Conservation (phyloP, 2,888 invertebrate genomes). For the Iselma pallidipennis region DNA sequence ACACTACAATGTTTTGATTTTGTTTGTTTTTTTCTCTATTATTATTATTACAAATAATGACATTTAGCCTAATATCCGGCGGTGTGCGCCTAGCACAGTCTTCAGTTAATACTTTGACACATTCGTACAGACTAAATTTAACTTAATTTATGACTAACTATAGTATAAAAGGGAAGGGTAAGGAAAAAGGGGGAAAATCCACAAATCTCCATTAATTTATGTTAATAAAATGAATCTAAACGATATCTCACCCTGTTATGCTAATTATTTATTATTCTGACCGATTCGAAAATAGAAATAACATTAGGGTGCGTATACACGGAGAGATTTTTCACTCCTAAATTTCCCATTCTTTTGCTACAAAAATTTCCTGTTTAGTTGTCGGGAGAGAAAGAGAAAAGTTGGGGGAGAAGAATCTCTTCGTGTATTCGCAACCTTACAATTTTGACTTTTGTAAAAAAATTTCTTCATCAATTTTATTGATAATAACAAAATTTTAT, state of each 20-base stretch:
- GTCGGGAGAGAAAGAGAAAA: too few relatives aligned
- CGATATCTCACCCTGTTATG: conserved; percentile 11
- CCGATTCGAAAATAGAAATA: neutral
- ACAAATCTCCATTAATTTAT: neutral
- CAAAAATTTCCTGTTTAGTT: too few relatives aligned
- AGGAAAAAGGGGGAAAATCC: neutral
- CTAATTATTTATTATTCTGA: neutral
- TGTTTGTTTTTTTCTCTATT: conserved; percentile 42
- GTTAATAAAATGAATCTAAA: neutral
- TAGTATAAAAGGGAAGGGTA: neutral
- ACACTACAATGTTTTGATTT: conserved; percentile 45
- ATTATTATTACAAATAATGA: conserved; percentile 51
- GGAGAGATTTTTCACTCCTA: neutral
- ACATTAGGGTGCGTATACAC: too few relatives aligned
- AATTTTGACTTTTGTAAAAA: conserved; percentile 9
- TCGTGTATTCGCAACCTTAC: too few relatives aligned
- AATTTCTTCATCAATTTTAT: neutral
- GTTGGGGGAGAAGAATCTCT: too few relatives aligned
- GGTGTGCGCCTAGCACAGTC: conserved; percentile 56
- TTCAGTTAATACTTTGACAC: conserved; percentile 58
- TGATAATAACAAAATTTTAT: conserved; percentile 5
- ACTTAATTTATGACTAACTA: conserved; percentile 38
- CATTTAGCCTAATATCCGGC: conserved; percentile 54
- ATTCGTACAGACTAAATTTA: conserved; percentile 52
- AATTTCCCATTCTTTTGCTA: too few relatives aligned